phyloP scores from a whole-genome alignment of 2,113 vertebrate species.

The Crotalus horridus region DNA sequence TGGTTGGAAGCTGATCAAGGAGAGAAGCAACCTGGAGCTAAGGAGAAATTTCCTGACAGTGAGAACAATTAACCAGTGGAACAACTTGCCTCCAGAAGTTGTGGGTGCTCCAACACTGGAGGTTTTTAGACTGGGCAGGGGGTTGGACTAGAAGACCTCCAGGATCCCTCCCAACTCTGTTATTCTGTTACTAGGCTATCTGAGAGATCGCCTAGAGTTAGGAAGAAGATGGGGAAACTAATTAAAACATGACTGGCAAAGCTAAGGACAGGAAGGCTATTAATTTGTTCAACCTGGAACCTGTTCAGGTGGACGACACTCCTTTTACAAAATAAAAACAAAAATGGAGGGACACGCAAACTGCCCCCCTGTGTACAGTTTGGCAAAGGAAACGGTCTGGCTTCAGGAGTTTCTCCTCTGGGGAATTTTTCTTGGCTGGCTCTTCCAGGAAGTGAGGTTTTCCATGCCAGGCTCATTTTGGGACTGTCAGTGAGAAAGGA shows the following conservation, averaged over 20 bases:
- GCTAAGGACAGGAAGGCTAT: constrained; percentile 67
- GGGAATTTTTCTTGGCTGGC: constrained; percentile 67
- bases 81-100: too few species aligned
- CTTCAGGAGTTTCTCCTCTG: constrained; percentile 67
- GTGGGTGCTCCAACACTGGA: too few species aligned
- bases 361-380: constrained; percentile 63
- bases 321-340: not conserved
- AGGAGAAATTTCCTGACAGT: too few species aligned
- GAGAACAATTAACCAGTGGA: too few species aligned
- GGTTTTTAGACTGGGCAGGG: too few species aligned
- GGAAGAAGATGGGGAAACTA: constrained; percentile 41
- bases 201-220: too few species aligned
- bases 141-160: too few species aligned
- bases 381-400: constrained; percentile 53
- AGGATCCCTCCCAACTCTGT: too few species aligned
- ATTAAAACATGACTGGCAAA: constrained; percentile 49
- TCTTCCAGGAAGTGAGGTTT: constrained; percentile 74
- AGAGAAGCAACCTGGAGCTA: too few species aligned
- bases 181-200: too few species aligned
- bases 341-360: constrained; percentile 67
- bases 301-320: constrained; percentile 63
- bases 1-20: too few species aligned
- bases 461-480: constrained; percentile 77
- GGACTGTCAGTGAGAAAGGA: constrained; percentile 59
- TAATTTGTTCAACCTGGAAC: constrained; percentile 78